Base-by-base conservation (phyloP, 2,888 invertebrate genomes). In the Labia minor region DNA sequence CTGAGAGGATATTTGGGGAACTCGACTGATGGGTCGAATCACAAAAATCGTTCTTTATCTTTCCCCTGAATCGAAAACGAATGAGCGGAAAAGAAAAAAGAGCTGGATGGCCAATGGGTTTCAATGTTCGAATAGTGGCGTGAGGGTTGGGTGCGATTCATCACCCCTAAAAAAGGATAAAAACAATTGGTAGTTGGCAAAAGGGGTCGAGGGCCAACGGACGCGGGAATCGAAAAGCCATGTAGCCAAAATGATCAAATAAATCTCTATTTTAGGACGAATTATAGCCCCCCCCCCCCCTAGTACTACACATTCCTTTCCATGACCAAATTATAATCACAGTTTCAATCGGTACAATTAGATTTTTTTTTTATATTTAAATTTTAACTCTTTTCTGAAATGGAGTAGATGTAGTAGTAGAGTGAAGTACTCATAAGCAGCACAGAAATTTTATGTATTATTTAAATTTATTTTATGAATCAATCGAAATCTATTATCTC, bases 1-100 rank as follows among this genome's bases (percentile, higher is more conserved):
- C 8, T 26, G 26, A 26, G 26, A 26, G 26, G 26, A 26, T 26
- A 26, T 26, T 26, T n/a, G 26, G 26, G 26, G 26, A 8, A 26
- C 26, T 11, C 49, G 49, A 49, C 49, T 49, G 49, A 49, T 49
- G 49, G 49, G 14, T 49, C 49, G 49, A 49, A 49, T 49, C 49
- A 49, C 49, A 49, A 49, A 49, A 49, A 49, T 49, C 49, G 49
- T 49, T 49, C 49, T 49, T 49, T 49, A 49, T 49, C 49, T 49
- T 49, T 49, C 49, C 49, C 49, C 49, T 49, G 49, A 49, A 49
- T 49, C 49, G 49, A 49, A 49, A 49, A 49, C 49, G 49, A 49
- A 49, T 49, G 49, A 49, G 49, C 49, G 49, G 49, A 49, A 49
- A 49, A 49, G 49, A 49, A 49, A 49, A 49, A 49, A 16, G 49